These are phyloP conservation scores for Tenthredo notha DNA, from an alignment of 2,888 invertebrate genomes.

Conservation along the genomic window DNA sequence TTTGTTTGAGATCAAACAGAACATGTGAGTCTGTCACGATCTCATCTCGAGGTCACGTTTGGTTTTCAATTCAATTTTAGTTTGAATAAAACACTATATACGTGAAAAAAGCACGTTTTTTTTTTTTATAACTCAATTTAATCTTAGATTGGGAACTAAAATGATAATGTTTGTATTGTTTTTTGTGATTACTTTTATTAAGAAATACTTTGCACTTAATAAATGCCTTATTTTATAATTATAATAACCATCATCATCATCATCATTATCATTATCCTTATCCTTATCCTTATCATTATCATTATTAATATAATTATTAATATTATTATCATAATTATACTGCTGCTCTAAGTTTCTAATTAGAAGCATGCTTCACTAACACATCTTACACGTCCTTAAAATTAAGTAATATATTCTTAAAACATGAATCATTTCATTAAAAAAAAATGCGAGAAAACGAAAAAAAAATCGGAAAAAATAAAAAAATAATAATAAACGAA, in stretches of 20 bases:
- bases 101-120: too few relatives aligned
- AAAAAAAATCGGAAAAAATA: slow-evolving; percentile 29
- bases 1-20: slow-evolving; percentile 29
- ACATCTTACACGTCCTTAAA: slow-evolving; percentile 78
- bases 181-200: slow-evolving; percentile 72
- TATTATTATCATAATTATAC: slow-evolving; percentile 76
- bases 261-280: slow-evolving; percentile 73
- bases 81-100: neutral
- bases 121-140: neutral
- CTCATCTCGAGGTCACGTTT: neutral
- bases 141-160: neutral
- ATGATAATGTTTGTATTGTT: slow-evolving; percentile 11
- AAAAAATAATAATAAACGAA: slow-evolving; percentile 56
- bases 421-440: slow-evolving; percentile 70
- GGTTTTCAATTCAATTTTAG: neutral
- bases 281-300: slow-evolving; percentile 69
- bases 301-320: slow-evolving; percentile 76
- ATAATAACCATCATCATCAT: slow-evolving; percentile 77
- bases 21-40: neutral
- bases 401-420: slow-evolving; percentile 76
- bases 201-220: slow-evolving; percentile 79
- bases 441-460: slow-evolving; percentile 46
- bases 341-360: slow-evolving; percentile 76
- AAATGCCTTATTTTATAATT: slow-evolving; percentile 78
- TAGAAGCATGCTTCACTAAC: slow-evolving; percentile 78